Base-by-base conservation (phyloP, 2,113 vertebrate genomes). In the Labeo rohita region DNA sequence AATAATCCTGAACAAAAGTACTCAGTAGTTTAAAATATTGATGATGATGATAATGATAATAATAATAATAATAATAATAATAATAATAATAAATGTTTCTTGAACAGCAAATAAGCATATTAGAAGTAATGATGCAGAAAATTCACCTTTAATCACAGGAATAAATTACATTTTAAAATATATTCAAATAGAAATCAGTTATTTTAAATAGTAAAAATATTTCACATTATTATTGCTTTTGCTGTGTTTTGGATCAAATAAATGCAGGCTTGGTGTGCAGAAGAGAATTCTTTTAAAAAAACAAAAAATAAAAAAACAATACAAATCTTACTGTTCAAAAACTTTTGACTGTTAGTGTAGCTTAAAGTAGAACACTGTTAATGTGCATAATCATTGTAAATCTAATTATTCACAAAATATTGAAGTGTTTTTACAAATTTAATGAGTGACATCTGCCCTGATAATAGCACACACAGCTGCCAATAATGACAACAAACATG, bases 401-500 rank as follows among this genome's bases (percentile, higher is more conserved):
- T 10, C 16, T 10, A 72, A 18, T 70, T 2, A 72, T 18, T 72
- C 68, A 9, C 3, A 43, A 72, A 72, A 72, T 70, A 43, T 9
- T 43, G 15, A 21, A 45, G 16, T 4, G 18, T 45, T 72, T 72
- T 43, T 11, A 68, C 18, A 36, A 36, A 39, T 39, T 68, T 16
- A 68, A 68, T 39, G 34, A 39, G 65, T 15, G 61, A 8, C 36
- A 78, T 36, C 23, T 66, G 72, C 54, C 15, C 52, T 47, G 21
- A 28, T 28, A 56, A 56, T 68, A 34, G 39, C 56, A 74, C 70
- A 75, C 3, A 54, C 45, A 52, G 11, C 68, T 76, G 49, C 10
- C n/a, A 81, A 59, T 4, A 82, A 10, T 59, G 47, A 66, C 79
- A 65, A 75, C 50, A 74, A 81, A 75, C 43, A 63, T 43, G 63